These are phyloP conservation scores for Anolis carolinensis DNA, from an alignment of 2,113 vertebrate genomes.

Conservation along the genomic window DNA sequence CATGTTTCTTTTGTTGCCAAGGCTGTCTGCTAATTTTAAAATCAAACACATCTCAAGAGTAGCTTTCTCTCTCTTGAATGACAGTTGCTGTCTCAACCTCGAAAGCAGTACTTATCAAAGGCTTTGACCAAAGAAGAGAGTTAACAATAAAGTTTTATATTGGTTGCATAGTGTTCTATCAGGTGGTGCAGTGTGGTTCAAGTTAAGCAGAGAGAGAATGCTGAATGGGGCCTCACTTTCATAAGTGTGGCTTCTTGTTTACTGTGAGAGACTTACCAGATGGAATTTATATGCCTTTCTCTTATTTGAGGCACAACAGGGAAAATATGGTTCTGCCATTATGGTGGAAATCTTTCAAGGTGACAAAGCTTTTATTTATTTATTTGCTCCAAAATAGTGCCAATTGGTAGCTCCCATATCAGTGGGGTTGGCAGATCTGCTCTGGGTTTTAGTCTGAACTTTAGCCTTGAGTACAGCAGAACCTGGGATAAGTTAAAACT, in stretches of 20 bases:
- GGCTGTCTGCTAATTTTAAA: slow-evolving; percentile 50
- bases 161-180: slow-evolving; percentile 41
- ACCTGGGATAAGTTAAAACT: too few species aligned
- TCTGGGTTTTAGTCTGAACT: too few species aligned
- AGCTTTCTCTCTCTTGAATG: slow-evolving; percentile 61
- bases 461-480: too few species aligned
- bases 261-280: slow-evolving; percentile 10
- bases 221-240: not conserved
- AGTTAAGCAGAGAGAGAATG: slow-evolving; percentile 49
- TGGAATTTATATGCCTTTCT: not conserved
- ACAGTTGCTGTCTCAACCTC: slow-evolving; percentile 48
- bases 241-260: slow-evolving; percentile 38
- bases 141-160: slow-evolving; percentile 22
- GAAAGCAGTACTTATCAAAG: slow-evolving; percentile 55
- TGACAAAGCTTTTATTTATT: not conserved
- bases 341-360: not conserved
- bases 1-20: slow-evolving; percentile 43
- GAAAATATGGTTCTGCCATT: slow-evolving; percentile 23
- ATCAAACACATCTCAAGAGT: slow-evolving; percentile 56
- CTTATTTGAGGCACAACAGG: not conserved
- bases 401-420: not conserved
- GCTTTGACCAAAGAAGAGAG: slow-evolving; percentile 23
- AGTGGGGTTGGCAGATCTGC: too few species aligned
- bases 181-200: not conserved
- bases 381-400: not conserved